Conservation (phyloP, 1,140 invertebrate genomes). For the Hycleus phaleratus region DNA sequence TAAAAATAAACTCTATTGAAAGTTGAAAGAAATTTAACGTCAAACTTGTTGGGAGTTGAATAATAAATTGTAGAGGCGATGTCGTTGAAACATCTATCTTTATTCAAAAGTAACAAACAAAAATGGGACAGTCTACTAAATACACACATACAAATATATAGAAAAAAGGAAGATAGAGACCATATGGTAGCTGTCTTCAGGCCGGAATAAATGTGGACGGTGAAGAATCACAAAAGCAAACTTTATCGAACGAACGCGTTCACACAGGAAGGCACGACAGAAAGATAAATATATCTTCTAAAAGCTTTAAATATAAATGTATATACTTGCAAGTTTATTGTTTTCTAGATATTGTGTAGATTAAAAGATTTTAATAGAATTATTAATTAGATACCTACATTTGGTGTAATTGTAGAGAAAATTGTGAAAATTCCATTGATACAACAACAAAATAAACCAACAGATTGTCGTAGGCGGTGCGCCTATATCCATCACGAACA, state of each 20-base stretch:
- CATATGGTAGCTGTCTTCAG: slow-evolving; percentile 25
- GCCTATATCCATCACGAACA: neutral
- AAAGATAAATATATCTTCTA: slow-evolving; percentile 24
- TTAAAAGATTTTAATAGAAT: too few species aligned
- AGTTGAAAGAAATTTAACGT: neutral
- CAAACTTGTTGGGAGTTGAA: neutral
- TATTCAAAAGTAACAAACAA: slow-evolving; percentile 14
- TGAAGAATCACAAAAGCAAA: slow-evolving; percentile 26
- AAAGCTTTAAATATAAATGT: slow-evolving; percentile 19
- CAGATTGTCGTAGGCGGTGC: too few species aligned
- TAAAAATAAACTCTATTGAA: neutral
- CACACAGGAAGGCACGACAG: slow-evolving; percentile 20
- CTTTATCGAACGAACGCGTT: slow-evolving; percentile 23
- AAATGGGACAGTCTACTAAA: slow-evolving; percentile 6
- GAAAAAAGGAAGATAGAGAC: slow-evolving; percentile 14
- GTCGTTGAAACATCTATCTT: slow-evolving; percentile 4
- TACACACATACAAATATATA: neutral
- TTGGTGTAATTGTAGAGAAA: too few species aligned
- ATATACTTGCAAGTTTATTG: neutral
- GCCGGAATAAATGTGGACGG: slow-evolving; percentile 26
- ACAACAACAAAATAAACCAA: too few species aligned
- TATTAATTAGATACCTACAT: too few species aligned
- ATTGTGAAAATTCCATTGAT: too few species aligned
- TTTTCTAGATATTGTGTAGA: too few species aligned
- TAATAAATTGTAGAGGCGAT: slow-evolving; percentile 9